Evolutionary conservation across 2,797 vertebrate species (phyloP).

Genomic region (Pseudochromis fuscus): DNA sequence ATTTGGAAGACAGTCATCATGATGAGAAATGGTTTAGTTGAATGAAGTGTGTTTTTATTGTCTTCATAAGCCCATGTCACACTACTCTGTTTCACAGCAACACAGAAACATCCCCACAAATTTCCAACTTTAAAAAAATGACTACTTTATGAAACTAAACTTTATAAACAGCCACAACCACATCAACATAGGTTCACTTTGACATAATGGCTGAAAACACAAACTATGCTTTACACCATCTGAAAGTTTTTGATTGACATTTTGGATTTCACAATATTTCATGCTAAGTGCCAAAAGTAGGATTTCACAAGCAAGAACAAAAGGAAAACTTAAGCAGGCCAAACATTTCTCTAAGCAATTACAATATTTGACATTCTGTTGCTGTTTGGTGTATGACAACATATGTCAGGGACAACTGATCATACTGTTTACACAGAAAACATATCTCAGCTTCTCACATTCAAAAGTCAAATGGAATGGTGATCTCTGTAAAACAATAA

Average conservation of each 20-base stretch:
- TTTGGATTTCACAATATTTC: slow-evolving; percentile 53
- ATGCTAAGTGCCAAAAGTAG: slow-evolving; percentile 61
- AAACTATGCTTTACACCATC: slow-evolving; percentile 51
- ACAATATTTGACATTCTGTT: slow-evolving; percentile 28
- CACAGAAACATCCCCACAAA: slow-evolving; percentile 62
- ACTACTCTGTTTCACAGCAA: slow-evolving; percentile 78
- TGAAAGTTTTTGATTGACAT: slow-evolving; percentile 42
- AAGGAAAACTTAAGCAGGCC: slow-evolving; percentile 21
- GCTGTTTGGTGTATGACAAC: slow-evolving; percentile 38
- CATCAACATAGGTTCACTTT: slow-evolving; percentile 41
- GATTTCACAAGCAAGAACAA: slow-evolving; percentile 40
- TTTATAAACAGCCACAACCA: slow-evolving; percentile 54
- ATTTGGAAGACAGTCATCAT: slow-evolving; percentile 47
- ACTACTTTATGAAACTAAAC: slow-evolving; percentile 60
- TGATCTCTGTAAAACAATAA: slow-evolving; percentile 80
- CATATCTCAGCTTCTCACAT: slow-evolving; percentile 70
- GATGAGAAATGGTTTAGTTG: slow-evolving; percentile 32
- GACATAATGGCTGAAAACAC: slow-evolving; percentile 44
- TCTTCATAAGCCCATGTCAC: slow-evolving; percentile 50
- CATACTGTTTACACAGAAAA: slow-evolving; percentile 62
- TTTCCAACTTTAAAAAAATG: slow-evolving; percentile 57
- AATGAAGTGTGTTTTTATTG: slow-evolving; percentile 64
- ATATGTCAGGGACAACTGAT: slow-evolving; percentile 40
- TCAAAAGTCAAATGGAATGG: slow-evolving; percentile 87
- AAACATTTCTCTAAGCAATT: slow-evolving; percentile 27